These are phyloP conservation scores for Larimichthys crocea DNA, from an alignment of 2,113 vertebrate species.

Conservation along the genomic window DNA sequence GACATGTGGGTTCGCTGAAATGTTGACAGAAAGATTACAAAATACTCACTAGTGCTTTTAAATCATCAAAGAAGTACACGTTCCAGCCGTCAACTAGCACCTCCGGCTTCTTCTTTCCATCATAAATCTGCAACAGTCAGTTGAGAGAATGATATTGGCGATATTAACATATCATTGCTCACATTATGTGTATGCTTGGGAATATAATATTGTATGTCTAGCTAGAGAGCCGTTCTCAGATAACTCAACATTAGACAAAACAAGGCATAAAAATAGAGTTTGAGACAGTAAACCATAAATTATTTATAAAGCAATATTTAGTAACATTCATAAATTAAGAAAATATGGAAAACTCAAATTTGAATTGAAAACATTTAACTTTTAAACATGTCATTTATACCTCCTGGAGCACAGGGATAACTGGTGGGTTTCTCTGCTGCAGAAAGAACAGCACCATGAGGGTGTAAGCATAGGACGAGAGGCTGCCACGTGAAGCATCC, in stretches of 20 bases:
- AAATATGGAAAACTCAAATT: not conserved
- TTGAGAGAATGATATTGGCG: not conserved
- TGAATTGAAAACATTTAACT: not conserved
- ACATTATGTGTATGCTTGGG: not conserved
- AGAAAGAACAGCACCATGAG: constrained; percentile 97
- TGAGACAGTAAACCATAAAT: not conserved
- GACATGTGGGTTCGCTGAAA: not conserved
- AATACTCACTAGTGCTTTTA: constrained; percentile 84
- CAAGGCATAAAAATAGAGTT: not conserved
- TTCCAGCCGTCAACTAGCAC: constrained; percentile 94
- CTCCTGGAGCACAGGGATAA: constrained; percentile 96
- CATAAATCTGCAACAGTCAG: constrained; percentile 88
- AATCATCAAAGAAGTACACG: constrained; percentile 92
- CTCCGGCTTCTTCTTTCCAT: constrained; percentile 89
- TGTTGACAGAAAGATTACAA: not conserved
- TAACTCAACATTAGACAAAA: not conserved
- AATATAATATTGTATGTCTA: not conserved
- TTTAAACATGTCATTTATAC: constrained; percentile 70
- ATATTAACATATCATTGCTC: not conserved
- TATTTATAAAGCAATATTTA: not conserved
- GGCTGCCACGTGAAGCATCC: constrained; percentile 94
- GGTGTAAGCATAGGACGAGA: constrained; percentile 97
- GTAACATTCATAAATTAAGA: not conserved
- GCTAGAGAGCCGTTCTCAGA: not conserved
- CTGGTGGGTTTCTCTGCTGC: constrained; percentile 92